phyloP scores from a whole-genome alignment of 2,797 vertebrate genomes.

The Nyctibius grandis region DNA sequence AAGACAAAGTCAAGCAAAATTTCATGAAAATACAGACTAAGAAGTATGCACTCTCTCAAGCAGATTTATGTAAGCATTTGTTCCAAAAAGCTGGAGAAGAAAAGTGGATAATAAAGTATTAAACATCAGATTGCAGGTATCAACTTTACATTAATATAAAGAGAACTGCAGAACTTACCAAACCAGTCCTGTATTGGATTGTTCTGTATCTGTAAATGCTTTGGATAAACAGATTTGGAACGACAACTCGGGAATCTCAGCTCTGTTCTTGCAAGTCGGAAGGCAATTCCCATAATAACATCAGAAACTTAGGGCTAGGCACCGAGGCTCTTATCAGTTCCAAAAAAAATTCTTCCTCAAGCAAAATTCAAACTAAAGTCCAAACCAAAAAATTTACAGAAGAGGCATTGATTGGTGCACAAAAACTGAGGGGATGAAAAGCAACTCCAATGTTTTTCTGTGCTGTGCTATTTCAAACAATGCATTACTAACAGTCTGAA shows the following conservation, averaged over 20 bases:
- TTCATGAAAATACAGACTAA: not conserved
- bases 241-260: not conserved
- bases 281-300: fast-evolving
- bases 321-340: not conserved
- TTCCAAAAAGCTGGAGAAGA: not conserved
- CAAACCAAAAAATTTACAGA: not conserved
- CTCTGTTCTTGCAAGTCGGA: not conserved
- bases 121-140: not conserved
- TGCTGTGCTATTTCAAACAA: not conserved
- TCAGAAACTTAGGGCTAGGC: not conserved
- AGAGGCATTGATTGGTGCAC: not conserved
- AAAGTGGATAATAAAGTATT: not conserved
- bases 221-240: not conserved
- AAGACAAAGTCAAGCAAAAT: not conserved
- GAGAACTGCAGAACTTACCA: not conserved
- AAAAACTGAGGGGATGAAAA: not conserved
- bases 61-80: not conserved
- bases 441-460: not conserved
- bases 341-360: not conserved
- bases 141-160: not conserved
- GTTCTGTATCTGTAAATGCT: not conserved
- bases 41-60: not conserved
- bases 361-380: not conserved
- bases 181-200: not conserved
- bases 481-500: not conserved